Base-by-base conservation (phyloP, 2,888 invertebrate genomes). In the Nomada hirtipes region DNA sequence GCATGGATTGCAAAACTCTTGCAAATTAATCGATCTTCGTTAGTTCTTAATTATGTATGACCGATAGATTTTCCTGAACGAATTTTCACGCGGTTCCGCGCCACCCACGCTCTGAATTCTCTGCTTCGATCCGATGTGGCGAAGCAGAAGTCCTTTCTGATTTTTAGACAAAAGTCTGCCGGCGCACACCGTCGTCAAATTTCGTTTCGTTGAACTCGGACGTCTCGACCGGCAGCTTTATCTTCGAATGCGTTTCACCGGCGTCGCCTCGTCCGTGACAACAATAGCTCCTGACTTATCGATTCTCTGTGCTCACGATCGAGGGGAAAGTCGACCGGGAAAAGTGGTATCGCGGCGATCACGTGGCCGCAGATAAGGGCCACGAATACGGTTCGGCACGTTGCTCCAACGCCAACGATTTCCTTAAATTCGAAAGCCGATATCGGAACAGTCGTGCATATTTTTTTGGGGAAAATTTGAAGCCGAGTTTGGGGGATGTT, bases 231-330 rank as follows among this genome's bases (percentile, higher is more conserved):
- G 47, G 26, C 36, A 18, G 50, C 23, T 61, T 67, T 69, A 68
- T 79, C 57, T 18, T 50, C 23, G 69, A 20, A 23, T 55, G 7
- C 23, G n/a, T 53, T 50, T 50, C 61, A 55, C 13, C 69, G 26
- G 23, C 76, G 36, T 76, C 57, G 64, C 10, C 15, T 15, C 4
- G 1, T 13, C 60, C 26, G 47, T 36, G 36, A 29, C 7, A 29
- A 26, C 53, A 52, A 60, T 42, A 63, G 29, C 61, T 2, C 67
- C 50, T 69, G 73, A 82, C 67, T 79, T 73, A 79, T 83, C 76
- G 64, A 75, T 60, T 47, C 26, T 53, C 36, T 50, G 18, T 29
- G 53, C 55, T 15, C 18, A 23, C 26, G 53, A 73, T 68, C 53
- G 44, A 18, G n/a, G 53, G 11, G 65, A 47, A 53, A 59, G 44